phyloP scores from a whole-genome alignment of 1,140 invertebrate genomes.

The Zelostemma sp. region DNA sequence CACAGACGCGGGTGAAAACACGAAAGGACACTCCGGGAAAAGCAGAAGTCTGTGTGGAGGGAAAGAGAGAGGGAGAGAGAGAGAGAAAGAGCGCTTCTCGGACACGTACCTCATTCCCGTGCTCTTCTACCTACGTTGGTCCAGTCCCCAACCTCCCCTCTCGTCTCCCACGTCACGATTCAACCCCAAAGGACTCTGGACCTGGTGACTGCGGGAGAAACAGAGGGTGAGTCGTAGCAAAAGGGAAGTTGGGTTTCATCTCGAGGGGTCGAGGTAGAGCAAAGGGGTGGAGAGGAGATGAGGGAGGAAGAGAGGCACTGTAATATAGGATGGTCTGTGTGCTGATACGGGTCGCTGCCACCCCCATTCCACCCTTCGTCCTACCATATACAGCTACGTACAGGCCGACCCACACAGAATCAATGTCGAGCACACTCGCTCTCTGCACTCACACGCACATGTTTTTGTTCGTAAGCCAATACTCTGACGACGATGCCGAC shows the following conservation, averaged over 20 bases:
- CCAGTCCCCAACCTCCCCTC: constrained; percentile 32
- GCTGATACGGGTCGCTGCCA: constrained; percentile 41
- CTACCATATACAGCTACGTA: constrained; percentile 22
- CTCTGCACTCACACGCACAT: constrained; percentile 27
- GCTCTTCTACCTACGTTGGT: constrained; percentile 58
- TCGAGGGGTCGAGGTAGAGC: constrained; percentile 55
- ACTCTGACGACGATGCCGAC: constrained; percentile 36
- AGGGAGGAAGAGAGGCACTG: constrained; percentile 27
- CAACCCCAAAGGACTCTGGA: constrained; percentile 63
- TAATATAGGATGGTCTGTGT: constrained; percentile 46
- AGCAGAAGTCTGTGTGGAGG: constrained; percentile 34
- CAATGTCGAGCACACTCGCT: constrained; percentile 29
- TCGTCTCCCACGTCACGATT: constrained; percentile 46
- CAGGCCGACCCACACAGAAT: constrained; percentile 15
- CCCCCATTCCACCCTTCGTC: constrained; percentile 31
- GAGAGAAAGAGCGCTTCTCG: constrained; percentile 53
- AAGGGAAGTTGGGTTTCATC: constrained; percentile 65
- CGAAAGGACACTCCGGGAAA: constrained; percentile 37
- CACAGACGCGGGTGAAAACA: constrained; percentile 19
- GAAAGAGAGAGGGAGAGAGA: no score
- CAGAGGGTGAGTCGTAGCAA: constrained; percentile 23
- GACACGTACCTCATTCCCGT: constrained; percentile 64
- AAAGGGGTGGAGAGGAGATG: constrained; percentile 15
- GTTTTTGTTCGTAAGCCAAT: constrained; percentile 50
- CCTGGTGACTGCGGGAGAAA: constrained; percentile 33